Evolutionary conservation across 2,797 vertebrate species (phyloP).

Genomic region (Cirrhinus molitorella): DNA sequence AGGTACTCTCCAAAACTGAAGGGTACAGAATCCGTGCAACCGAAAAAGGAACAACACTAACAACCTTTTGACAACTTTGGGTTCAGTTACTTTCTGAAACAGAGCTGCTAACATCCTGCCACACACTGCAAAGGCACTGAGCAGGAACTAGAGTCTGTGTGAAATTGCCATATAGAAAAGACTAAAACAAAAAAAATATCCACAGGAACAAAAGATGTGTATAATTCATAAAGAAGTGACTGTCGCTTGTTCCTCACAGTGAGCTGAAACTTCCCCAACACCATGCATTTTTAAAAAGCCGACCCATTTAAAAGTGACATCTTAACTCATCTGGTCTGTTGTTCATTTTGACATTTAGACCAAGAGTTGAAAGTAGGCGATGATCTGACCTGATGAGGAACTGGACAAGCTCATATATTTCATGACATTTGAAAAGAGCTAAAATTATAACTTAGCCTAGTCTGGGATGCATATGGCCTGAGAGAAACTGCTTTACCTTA

Average conservation of each 20-base stretch:
- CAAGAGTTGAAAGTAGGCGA: background rate
- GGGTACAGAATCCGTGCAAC: conserved; percentile 3
- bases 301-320: conserved; percentile 16
- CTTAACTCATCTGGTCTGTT: background rate
- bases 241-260: conserved; percentile 43
- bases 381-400: background rate
- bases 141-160: conserved; percentile 36
- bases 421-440: conserved; percentile 3
- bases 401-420: conserved; percentile 1
- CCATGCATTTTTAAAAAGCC: conserved; percentile 48
- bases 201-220: conserved; percentile 41
- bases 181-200: conserved; percentile 31
- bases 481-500: conserved; percentile 13
- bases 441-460: conserved; percentile 2
- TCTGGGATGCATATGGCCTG: background rate
- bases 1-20: conserved; percentile 11
- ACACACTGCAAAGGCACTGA: conserved; percentile 23
- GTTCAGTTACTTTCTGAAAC: conserved; percentile 22
- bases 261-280: conserved; percentile 30
- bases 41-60: conserved; percentile 14
- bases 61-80: conserved; percentile 7
- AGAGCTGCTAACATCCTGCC: conserved; percentile 33
- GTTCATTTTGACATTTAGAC: conserved; percentile 1
- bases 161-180: conserved; percentile 28
- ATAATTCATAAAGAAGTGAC: conserved; percentile 43